Conservation (phyloP, 2,113 vertebrate genomes). For the Oreochromis spilurus region DNA sequence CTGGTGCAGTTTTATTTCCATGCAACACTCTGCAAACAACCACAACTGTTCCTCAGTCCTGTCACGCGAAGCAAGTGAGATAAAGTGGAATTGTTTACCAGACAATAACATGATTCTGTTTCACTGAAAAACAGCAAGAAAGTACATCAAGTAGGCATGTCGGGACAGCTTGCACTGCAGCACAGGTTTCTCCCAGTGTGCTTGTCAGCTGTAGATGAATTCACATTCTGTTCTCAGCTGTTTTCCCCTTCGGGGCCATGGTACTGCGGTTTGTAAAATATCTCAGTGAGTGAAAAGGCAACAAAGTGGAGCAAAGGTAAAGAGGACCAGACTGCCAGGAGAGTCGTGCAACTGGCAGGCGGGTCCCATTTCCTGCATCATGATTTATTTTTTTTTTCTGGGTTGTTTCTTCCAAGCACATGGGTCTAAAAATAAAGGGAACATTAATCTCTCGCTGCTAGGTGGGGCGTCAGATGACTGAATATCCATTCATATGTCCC, state of each 20-base stretch:
- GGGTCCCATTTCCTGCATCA: slow-evolving; percentile 38
- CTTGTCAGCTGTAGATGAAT: slow-evolving; percentile 37
- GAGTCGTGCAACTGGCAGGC: slow-evolving; percentile 3
- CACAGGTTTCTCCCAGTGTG: not conserved
- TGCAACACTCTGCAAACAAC: not conserved
- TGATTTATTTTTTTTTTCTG: slow-evolving; percentile 2
- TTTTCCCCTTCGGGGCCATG: not conserved
- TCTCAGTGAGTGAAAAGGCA: slow-evolving; percentile 7
- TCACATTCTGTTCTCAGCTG: slow-evolving; percentile 51
- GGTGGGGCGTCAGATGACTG: slow-evolving; percentile 10
- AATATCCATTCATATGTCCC: slow-evolving; percentile 31
- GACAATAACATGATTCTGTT: not conserved
- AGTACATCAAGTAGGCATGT: slow-evolving; percentile 6
- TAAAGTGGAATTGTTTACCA: not conserved
- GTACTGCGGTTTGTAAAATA: slow-evolving; percentile 12
- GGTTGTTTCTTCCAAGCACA: slow-evolving; percentile 5
- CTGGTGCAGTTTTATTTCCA: not conserved
- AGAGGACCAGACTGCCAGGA: not conserved
- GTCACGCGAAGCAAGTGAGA: not conserved
- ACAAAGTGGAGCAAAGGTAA: slow-evolving; percentile 21
- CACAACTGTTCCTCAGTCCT: not conserved
- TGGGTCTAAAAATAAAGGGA: slow-evolving; percentile 47
- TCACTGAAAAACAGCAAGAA: slow-evolving; percentile 2
- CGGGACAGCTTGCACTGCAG: not conserved
- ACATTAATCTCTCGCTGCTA: slow-evolving; percentile 17